phyloP scores from a whole-genome alignment of 1,140 invertebrate species.

The Ips nitidus region DNA sequence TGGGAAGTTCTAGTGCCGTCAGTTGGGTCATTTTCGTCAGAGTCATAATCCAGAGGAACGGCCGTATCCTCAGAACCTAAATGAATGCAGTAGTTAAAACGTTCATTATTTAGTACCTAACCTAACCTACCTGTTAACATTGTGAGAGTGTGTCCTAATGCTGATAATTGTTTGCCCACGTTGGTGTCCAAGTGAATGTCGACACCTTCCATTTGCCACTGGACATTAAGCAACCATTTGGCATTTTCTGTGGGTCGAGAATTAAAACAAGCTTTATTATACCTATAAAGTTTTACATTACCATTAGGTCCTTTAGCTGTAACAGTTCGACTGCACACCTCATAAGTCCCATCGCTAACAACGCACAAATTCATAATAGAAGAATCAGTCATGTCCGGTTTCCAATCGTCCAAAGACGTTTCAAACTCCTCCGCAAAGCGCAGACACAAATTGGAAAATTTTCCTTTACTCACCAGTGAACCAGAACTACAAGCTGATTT shows the following conservation, averaged over 20 bases:
- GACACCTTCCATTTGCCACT: conserved; percentile 99
- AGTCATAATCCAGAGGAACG: conserved; percentile 70
- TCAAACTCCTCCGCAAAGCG: conserved; percentile 97
- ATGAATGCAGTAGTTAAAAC: background rate
- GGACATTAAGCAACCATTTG: conserved; percentile 97
- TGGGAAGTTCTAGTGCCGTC: conserved; percentile 62
- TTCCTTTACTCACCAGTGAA: conserved; percentile 74
- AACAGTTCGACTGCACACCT: conserved; percentile 91
- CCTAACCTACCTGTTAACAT: conserved; percentile 71
- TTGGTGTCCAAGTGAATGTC: conserved; percentile 95
- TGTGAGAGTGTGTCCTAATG: conserved; percentile 92
- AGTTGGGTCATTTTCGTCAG: conserved; percentile 74
- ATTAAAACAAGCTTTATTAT: too few relatives aligned
- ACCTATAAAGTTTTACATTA: conserved; percentile 37
- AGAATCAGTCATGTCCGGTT: conserved; percentile 81
- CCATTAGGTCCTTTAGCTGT: conserved; percentile 72
- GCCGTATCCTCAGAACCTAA: conserved; percentile 72
- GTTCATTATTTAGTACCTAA: too few relatives aligned
- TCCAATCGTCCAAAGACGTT: conserved; percentile 95
- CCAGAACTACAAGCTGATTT: conserved; percentile 73
- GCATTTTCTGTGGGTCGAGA: conserved; percentile 73
- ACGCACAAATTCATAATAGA: conserved; percentile 93
- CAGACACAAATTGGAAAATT: conserved; percentile 85
- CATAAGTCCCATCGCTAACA: conserved; percentile 97
- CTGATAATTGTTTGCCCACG: conserved; percentile 93